Percentiles rank a stretch among this genome's conserved stretches.
These are phyloP conservation scores for Pelodytes ibericus DNA, from an alignment of 2,797 vertebrate genomes.

Conservation along the genomic window DNA sequence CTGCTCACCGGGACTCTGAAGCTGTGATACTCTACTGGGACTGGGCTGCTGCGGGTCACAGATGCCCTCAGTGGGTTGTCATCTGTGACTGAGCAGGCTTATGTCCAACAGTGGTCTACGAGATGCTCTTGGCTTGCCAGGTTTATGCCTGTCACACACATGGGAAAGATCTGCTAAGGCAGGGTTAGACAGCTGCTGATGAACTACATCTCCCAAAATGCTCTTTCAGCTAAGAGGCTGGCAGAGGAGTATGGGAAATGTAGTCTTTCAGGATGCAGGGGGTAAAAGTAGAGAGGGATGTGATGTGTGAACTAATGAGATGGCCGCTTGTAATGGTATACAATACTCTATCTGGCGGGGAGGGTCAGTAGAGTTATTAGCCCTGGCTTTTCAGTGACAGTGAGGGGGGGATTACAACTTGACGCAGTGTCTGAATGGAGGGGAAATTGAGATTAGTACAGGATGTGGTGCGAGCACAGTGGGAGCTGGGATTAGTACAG, in stretches of 20 bases:
- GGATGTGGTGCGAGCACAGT: constrained; percentile 55
- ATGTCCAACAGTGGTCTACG: too few relatives aligned
- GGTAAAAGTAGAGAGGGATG: neutral
- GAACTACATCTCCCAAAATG: too few relatives aligned
- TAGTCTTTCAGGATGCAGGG: too few relatives aligned
- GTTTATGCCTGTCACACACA: too few relatives aligned
- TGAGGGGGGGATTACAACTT: constrained; percentile 31
- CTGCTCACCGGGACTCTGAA: too few relatives aligned
- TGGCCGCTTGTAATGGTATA: neutral
- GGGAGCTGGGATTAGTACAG: constrained; percentile 44
- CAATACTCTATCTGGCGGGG: neutral
- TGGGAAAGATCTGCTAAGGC: too few relatives aligned
- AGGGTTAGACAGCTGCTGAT: too few relatives aligned
- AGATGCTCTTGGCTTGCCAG: too few relatives aligned
- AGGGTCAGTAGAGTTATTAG: constrained; percentile 16
- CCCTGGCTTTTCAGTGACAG: constrained; percentile 2
- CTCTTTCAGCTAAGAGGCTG: too few relatives aligned
- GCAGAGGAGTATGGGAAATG: too few relatives aligned
- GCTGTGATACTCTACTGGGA: neutral
- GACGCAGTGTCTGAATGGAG: constrained; percentile 37
- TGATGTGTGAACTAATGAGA: neutral
- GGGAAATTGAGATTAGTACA: constrained; percentile 55
- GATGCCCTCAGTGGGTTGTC: neutral
- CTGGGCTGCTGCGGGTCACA: neutral
- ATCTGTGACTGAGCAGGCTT: neutral